Evolutionary conservation across 1,140 invertebrate species (phyloP), one percentile per base, ranked within the genome.

Genomic region (Drosophila nigrodunni): DNA sequence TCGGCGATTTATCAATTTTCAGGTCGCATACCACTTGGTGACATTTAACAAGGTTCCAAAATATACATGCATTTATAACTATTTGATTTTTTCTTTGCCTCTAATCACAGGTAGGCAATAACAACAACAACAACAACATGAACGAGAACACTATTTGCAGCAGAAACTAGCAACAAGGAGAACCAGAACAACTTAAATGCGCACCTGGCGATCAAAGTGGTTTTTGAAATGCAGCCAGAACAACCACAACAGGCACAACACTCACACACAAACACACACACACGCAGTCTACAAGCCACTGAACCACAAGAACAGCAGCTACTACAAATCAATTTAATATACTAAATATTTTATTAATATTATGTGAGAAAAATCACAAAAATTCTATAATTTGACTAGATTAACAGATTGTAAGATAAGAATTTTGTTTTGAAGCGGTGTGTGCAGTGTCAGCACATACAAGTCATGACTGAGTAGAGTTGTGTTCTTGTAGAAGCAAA

Each of bases 41-140:
- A 88, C 83, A 88, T 85, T 88, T 88, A 87, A 88, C 85, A 88
- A 88, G 83, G 83, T 87, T 88, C 83, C 76, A 80, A 80, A 88
- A 70, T 49, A 46, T 2, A 50, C 8, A 59, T 4, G 13, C 15
- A 34, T 21, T 30, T 75, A 18, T 21, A 8, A 41, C 8, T 55
- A 6, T 13, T 18, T 21, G 1, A 21, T 21, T 15, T 7, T 54
- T 41, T 43, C n/a, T 6, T 18, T 64, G 61, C 61, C n/a, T 34
- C 43, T 60, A 59, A 59, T 59, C 43, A 43, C 41, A 34, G 54
- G 9, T 68, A 46, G 72, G 66, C 70, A 69, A 52, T 64, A 9
- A 58, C 37, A 43, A 39, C 52, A 65, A 65, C 57, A 61, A 13
- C 41, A 61, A 49, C 15, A 69, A 65, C 49, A 72, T 39, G 73